These are phyloP conservation scores for Mesorhabditis sp. DNA, from an alignment of 2,888 invertebrate genomes.

Conservation along the genomic window DNA sequence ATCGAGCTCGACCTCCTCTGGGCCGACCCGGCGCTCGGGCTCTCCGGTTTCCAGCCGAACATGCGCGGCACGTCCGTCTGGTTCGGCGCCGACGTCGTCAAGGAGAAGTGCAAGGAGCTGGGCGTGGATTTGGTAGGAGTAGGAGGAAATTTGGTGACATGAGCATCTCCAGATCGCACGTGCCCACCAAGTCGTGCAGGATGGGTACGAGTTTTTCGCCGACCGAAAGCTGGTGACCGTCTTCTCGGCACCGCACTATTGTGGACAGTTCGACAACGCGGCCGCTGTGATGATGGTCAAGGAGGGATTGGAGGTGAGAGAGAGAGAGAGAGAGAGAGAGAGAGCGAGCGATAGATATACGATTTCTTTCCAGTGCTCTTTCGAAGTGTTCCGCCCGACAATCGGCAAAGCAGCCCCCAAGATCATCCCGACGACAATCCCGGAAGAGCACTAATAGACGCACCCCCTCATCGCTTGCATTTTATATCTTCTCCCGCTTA, in stretches of 20 bases:
- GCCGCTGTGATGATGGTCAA: constrained; percentile 22
- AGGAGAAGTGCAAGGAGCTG: constrained; percentile 61
- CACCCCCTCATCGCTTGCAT: no score
- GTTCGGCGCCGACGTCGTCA: constrained; percentile 64
- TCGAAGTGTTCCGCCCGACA: background rate
- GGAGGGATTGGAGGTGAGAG: constrained; percentile 14
- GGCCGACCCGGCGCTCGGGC: constrained; percentile 23
- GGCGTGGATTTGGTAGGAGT: constrained; percentile 59
- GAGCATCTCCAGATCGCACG: constrained; percentile 59
- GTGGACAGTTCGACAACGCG: constrained; percentile 26
- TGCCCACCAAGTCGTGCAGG: constrained; percentile 62
- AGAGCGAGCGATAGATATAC: background rate
- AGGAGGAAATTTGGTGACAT: background rate
- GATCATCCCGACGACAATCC: background rate
- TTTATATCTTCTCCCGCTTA: no score
- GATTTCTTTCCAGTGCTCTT: constrained; percentile 2
- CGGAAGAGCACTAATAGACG: background rate
- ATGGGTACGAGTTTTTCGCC: constrained; percentile 36
- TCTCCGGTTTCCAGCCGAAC: constrained; percentile 24
- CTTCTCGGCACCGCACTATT: constrained; percentile 41
- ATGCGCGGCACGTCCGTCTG: constrained; percentile 63
- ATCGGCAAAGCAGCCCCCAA: background rate
- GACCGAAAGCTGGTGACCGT: constrained; percentile 25
- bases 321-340: background rate
- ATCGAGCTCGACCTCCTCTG: constrained; percentile 36